Evolutionary conservation across 2,888 invertebrate species (phyloP).

Genomic region (Pammene aurita): DNA sequence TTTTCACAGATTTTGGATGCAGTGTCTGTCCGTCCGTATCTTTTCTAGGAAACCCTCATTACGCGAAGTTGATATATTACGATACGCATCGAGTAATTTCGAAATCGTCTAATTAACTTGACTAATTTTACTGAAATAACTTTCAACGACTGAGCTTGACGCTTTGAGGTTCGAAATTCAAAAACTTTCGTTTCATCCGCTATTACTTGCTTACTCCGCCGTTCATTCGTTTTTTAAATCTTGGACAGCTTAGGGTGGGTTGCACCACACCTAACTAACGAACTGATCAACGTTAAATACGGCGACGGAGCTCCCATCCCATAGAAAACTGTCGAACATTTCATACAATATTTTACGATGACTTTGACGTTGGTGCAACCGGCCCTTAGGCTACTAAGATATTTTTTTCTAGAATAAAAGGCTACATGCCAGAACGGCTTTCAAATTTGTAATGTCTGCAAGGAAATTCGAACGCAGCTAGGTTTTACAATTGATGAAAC

Average conservation of each 20-base stretch:
- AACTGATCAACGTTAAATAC: too few species aligned
- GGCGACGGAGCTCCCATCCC: too few species aligned
- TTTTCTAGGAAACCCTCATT: constrained; percentile 71
- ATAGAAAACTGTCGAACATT: too few species aligned
- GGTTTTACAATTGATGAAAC: constrained; percentile 22
- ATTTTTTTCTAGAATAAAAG: too few species aligned
- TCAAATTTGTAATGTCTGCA: not conserved
- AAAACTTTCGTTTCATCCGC: not conserved
- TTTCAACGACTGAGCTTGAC: constrained; percentile 6
- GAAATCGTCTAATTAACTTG: constrained; percentile 40
- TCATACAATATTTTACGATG: too few species aligned
- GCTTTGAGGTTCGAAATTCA: constrained; percentile 22
- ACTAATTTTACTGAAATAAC: constrained; percentile 39
- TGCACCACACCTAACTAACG: too few species aligned
- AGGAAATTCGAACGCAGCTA: constrained; percentile 22
- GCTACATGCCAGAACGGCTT: not conserved
- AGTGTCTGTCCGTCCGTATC: constrained; percentile 52
- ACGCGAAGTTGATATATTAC: constrained; percentile 56
- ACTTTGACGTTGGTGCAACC: too few species aligned
- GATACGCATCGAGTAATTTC: constrained; percentile 50
- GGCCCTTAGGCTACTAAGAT: too few species aligned
- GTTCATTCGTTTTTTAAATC: not conserved
- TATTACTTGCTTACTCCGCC: not conserved
- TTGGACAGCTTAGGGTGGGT: not conserved
- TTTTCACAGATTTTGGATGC: constrained; percentile 55